Base-by-base conservation (phyloP, 2,113 vertebrate genomes). In the Osmerus eperlanus region DNA sequence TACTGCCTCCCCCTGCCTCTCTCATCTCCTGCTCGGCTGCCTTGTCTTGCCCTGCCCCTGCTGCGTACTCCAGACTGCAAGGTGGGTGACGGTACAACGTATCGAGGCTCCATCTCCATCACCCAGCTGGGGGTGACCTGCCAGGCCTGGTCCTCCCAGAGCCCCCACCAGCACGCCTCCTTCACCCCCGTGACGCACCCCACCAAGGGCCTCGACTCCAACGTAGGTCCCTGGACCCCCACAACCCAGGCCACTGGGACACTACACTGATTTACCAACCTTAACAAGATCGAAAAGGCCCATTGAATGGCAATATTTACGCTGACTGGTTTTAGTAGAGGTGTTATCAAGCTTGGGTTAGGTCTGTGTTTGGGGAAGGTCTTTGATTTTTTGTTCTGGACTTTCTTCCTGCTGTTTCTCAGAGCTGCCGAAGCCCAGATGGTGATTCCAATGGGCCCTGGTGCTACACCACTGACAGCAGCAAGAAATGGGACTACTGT, bases 381-480 rank as follows among this genome's bases (percentile, higher is more conserved):
- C 15, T 56, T 56, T 6, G 15, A n/a, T n/a, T 56, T 56, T 8
- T 21, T 3, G 19, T 36, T 32, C 5, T 1, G 16, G 15, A 15
- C 66, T 3, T 1, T 21, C 68, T 55, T 62, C 4, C 9, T 47
- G 9, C 41, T 47, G 9, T 1, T 51, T 70, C 64, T 63, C 81
- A 99, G 96, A 93, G 93, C 79, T 99, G 97, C 91, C 94, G 96
- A 55, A 99, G 98, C 82, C 97, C 97, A 6, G 97, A 99, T 12
- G 84, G 77, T 0, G 97, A 99, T 2, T 77, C 85, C n/a, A 95
- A 94, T 3, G 96, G 97, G 11, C 97, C 96, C 2, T 99, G 97
- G 97, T 99, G 97, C 86, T 99, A 96, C 78, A 97, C 97, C 0
- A 96, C 67, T 23, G 93, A 95, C 70, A 81, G 78, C 0, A 81